Percentiles rank a stretch among this genome's conserved stretches.
Evolutionary conservation across 92 coral and sea anemone genomes (phyloP).

Genomic region (Parazoanthus swiftii): DNA sequence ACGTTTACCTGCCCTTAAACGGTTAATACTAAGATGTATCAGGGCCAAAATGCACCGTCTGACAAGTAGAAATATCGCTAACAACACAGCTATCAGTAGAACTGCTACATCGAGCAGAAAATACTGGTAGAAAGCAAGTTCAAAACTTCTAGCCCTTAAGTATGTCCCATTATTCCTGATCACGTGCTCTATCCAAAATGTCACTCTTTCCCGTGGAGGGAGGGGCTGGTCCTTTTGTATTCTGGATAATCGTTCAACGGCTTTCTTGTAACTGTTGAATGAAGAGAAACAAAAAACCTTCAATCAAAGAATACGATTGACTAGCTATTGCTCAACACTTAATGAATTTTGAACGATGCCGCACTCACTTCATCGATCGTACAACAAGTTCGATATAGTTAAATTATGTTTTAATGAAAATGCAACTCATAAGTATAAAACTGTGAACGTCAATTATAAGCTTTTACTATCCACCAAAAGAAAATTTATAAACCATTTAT

Average conservation of each 20-base stretch:
- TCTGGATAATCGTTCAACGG: constrained; percentile 18
- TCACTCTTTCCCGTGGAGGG: constrained; percentile 19
- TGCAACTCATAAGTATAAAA: too few species aligned
- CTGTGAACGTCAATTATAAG: too few species aligned
- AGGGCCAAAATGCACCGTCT: neutral
- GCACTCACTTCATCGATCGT: neutral
- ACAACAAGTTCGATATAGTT: neutral
- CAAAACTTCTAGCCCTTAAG: constrained; percentile 24
- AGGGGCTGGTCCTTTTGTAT: constrained; percentile 43
- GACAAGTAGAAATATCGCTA: neutral
- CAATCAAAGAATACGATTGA: neutral
- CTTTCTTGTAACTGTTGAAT: constrained; percentile 28
- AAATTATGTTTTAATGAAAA: too few species aligned
- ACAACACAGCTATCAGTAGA: neutral
- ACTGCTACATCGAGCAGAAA: constrained; percentile 13
- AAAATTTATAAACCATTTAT: too few species aligned
- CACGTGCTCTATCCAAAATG: constrained; percentile 42
- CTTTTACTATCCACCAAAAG: too few species aligned
- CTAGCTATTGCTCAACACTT: neutral
- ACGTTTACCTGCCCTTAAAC: neutral
- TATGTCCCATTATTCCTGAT: constrained; percentile 34
- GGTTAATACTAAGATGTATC: neutral
- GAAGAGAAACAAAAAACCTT: neutral
- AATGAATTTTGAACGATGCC: neutral
- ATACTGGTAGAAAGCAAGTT: constrained; percentile 35